Conservation (phyloP, 2,888 invertebrate species). For the Watsonalla cultraria region DNA sequence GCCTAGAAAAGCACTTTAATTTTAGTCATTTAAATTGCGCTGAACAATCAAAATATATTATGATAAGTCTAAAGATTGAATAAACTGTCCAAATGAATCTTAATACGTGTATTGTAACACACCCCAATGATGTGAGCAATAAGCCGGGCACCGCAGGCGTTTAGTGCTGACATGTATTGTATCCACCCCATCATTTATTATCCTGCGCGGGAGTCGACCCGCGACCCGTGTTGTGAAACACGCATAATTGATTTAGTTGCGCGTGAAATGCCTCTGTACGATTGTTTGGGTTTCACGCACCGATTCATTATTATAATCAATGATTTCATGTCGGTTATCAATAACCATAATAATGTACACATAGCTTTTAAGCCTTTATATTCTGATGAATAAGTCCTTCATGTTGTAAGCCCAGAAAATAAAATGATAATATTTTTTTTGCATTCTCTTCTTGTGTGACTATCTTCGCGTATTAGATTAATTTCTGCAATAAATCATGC, state of each 20-base stretch:
- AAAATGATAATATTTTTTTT: too few relatives aligned
- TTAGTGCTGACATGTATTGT: slow-evolving; percentile 71
- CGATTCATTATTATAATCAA: slow-evolving; percentile 35
- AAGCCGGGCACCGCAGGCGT: slow-evolving; percentile 71
- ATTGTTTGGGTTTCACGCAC: slow-evolving; percentile 45
- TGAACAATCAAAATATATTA: too few relatives aligned
- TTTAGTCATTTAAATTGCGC: too few relatives aligned
- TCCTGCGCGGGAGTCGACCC: slow-evolving; percentile 48
- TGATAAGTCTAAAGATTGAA: too few relatives aligned
- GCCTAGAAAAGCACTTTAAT: too few relatives aligned
- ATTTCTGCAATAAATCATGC: too few relatives aligned
- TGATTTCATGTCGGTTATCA: slow-evolving; percentile 16
- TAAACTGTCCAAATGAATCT: slow-evolving; percentile 5
- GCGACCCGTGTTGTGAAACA: slow-evolving; percentile 45
- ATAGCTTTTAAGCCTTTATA: not conserved
- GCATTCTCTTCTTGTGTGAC: too few relatives aligned
- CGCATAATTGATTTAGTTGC: slow-evolving; percentile 69
- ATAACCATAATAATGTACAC: slow-evolving; percentile 10
- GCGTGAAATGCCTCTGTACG: slow-evolving; percentile 59
- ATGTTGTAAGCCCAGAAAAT: too few relatives aligned
- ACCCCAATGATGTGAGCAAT: slow-evolving; percentile 41
- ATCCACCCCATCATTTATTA: slow-evolving; percentile 41
- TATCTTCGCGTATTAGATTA: too few relatives aligned
- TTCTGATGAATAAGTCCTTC: not conserved
- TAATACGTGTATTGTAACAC: slow-evolving; percentile 10